phyloP scores from a whole-genome alignment of 2,888 invertebrate genomes.

The Sympetrum striolatum region DNA sequence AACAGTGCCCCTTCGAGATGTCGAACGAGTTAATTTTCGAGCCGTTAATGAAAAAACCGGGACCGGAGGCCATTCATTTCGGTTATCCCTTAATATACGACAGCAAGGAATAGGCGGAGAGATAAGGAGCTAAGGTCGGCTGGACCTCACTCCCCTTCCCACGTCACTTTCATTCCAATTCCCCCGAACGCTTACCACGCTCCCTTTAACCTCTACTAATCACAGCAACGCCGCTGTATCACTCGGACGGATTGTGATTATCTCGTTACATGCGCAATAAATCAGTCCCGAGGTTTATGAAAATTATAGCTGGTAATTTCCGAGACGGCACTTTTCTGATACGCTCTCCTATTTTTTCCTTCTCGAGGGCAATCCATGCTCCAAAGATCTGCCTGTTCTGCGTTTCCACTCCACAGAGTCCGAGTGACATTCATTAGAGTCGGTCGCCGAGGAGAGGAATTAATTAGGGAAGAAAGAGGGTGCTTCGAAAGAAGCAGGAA shows the following conservation, averaged over 20 bases:
- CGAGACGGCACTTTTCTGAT: background rate
- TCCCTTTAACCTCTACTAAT: slow-evolving; percentile 21
- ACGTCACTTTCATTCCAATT: background rate
- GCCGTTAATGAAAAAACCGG: slow-evolving; percentile 10
- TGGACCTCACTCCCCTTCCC: slow-evolving; percentile 1
- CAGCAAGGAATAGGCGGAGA: background rate
- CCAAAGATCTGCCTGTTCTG: background rate
- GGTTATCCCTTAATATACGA: background rate
- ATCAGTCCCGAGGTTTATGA: slow-evolving; percentile 9
- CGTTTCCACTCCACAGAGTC: background rate
- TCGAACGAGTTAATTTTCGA: slow-evolving; percentile 24
- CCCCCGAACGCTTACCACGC: slow-evolving; percentile 16
- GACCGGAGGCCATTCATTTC: slow-evolving; percentile 10
- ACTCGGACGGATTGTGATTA: background rate
- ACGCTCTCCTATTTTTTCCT: background rate
- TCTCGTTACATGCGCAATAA: background rate
- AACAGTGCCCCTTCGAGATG: background rate
- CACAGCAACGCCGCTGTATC: background rate
- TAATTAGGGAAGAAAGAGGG: background rate
- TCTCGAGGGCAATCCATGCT: background rate
- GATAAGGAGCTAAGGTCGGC: slow-evolving; percentile 18
- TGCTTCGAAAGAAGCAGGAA: background rate
- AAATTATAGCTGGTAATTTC: background rate
- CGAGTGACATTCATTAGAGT: background rate
- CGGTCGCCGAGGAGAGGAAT: background rate